A percentile compares a stretch with the other conserved stretches of the same genome.
These are phyloP conservation scores for Triplophysa rosa DNA, from an alignment of 2,113 vertebrate genomes.

Conservation along the genomic window DNA sequence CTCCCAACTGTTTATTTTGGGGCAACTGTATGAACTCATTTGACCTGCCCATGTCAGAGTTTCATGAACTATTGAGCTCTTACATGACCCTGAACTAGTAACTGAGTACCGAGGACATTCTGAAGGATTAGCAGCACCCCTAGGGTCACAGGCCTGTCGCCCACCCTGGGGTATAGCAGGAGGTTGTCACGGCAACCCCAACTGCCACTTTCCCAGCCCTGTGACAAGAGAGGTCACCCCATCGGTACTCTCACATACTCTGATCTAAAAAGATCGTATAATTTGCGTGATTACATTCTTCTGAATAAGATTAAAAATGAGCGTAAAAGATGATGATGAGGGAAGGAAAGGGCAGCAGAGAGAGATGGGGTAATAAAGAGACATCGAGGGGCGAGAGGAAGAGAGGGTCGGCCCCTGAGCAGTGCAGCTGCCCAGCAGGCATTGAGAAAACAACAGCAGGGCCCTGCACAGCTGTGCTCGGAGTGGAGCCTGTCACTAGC, in stretches of 20 bases:
- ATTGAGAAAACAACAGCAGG: constrained; percentile 86
- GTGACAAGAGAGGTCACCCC: neutral
- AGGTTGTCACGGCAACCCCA: constrained; percentile 29
- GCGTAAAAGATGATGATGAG: constrained; percentile 1
- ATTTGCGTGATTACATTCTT: neutral
- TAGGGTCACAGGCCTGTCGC: constrained; percentile 25
- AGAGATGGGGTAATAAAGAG: neutral
- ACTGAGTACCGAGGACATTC: constrained; percentile 26
- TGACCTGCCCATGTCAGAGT: constrained; percentile 32
- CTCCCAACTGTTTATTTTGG: neutral
- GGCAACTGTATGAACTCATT: neutral
- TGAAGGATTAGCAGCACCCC: constrained; percentile 33
- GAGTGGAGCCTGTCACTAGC: constrained; percentile 86
- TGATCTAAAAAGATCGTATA: neutral
- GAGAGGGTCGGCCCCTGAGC: constrained; percentile 49
- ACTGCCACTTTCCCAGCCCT: constrained; percentile 36
- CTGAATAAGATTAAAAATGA: neutral
- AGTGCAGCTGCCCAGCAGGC: constrained; percentile 79
- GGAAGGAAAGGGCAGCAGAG: neutral
- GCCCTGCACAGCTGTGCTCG: constrained; percentile 86
- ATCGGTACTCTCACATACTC: no score
- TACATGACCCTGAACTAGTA: constrained; percentile 45
- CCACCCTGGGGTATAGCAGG: constrained; percentile 22
- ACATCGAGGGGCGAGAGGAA: constrained; percentile 9
- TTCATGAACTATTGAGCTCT: constrained; percentile 24